Percentiles rank a stretch among this genome's conserved stretches.
Evolutionary conservation across 35 echinoderm and acorn worm species (phyloP).

Genomic region (Apostichopus californicus): DNA sequence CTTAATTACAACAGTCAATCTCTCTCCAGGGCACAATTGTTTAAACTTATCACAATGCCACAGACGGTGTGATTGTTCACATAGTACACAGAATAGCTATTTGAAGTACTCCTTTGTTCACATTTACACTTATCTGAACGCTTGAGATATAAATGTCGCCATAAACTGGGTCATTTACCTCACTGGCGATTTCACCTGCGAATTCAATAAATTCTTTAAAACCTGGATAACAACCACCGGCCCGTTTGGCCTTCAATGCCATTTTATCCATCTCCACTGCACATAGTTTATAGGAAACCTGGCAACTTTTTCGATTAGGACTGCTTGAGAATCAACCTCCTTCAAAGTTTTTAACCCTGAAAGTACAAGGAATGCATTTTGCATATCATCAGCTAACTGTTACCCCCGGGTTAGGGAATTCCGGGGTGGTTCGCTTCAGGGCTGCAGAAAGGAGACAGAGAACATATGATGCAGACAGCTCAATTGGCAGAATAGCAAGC

Average conservation of each 20-base stretch:
- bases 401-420: background rate
- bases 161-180: slow-evolving; percentile 46
- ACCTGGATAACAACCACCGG: background rate
- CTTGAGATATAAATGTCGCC: slow-evolving; percentile 33
- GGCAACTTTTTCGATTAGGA: slow-evolving; percentile 24
- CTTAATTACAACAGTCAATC: slow-evolving; percentile 31
- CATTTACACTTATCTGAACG: slow-evolving; percentile 12
- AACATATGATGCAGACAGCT: no score
- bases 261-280: slow-evolving; percentile 23
- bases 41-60: slow-evolving; percentile 61
- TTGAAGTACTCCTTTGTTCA: slow-evolving; percentile 4
- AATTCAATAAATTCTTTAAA: slow-evolving; percentile 34
- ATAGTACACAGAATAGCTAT: slow-evolving; percentile 51
- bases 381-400: slow-evolving; percentile 41
- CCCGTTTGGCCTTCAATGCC: slow-evolving; percentile 1
- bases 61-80: slow-evolving; percentile 54
- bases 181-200: slow-evolving; percentile 11
- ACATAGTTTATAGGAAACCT: slow-evolving; percentile 13
- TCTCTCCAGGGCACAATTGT: slow-evolving; percentile 16
- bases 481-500: no score
- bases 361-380: slow-evolving; percentile 40
- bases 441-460: no score
- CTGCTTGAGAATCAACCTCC: slow-evolving; percentile 25
- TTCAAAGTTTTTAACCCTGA: slow-evolving; percentile 11
- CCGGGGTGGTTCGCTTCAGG: no score